Percentiles rank a stretch among this genome's conserved stretches.
These are phyloP conservation scores for Phymatocera aterrima DNA, from an alignment of 2,888 invertebrate species.

Conservation along the genomic window DNA sequence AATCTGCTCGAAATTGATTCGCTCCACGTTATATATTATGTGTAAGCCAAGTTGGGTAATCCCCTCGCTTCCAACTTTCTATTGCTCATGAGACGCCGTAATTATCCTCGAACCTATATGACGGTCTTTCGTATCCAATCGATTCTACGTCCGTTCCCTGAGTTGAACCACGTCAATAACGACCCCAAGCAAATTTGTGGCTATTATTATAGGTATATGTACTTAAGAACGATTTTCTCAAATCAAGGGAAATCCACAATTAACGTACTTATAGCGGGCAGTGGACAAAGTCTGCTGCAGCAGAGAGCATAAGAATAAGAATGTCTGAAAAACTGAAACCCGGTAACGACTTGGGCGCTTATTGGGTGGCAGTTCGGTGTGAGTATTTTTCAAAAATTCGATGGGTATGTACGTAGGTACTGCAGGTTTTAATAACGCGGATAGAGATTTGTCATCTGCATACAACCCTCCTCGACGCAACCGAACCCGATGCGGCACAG, in stretches of 20 bases:
- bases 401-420: too few relatives aligned
- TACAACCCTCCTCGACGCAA: neutral
- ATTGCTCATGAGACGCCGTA: too few relatives aligned
- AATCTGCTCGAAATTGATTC: slow-evolving; percentile 16
- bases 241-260: slow-evolving; percentile 11
- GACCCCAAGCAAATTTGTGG: too few relatives aligned
- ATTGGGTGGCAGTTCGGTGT: too few relatives aligned
- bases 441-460: slow-evolving; percentile 1
- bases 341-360: neutral
- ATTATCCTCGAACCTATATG: too few relatives aligned
- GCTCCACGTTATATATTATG: neutral
- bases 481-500: neutral
- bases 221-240: neutral
- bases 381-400: slow-evolving; percentile 1
- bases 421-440: slow-evolving; percentile 7
- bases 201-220: neutral
- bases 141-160: too few relatives aligned
- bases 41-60: neutral
- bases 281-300: neutral
- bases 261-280: neutral
- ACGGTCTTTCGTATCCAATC: too few relatives aligned
- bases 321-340: neutral
- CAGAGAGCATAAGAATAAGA: too few relatives aligned
- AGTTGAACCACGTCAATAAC: too few relatives aligned
- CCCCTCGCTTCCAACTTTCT: too few relatives aligned